Percentiles rank a stretch among this genome's conserved stretches.
Conservation (phyloP, 2,797 vertebrate species). For the Jordanella pulchra region DNA sequence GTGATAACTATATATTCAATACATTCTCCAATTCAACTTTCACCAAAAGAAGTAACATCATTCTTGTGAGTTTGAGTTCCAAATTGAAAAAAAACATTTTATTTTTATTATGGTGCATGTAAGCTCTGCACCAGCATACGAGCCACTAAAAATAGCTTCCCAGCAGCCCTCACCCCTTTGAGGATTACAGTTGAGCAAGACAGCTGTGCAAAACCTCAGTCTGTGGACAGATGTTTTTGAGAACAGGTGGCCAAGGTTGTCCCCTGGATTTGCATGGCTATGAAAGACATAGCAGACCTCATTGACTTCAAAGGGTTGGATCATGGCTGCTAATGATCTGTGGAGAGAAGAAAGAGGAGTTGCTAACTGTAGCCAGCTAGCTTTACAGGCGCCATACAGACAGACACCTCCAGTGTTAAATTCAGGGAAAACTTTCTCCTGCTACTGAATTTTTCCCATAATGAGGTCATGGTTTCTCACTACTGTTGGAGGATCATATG, state of each 20-base stretch:
- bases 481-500: slow-evolving; percentile 31
- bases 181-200: slow-evolving; percentile 67
- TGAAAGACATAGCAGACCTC: slow-evolving; percentile 79
- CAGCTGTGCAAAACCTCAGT: slow-evolving; percentile 72
- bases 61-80: slow-evolving; percentile 15
- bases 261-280: slow-evolving; percentile 79
- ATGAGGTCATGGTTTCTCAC: slow-evolving; percentile 53
- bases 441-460: slow-evolving; percentile 53
- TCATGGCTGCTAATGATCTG: slow-evolving; percentile 78
- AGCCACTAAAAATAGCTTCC: slow-evolving; percentile 68
- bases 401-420: slow-evolving; percentile 54
- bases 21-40: neutral
- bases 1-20: neutral
- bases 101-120: slow-evolving; percentile 65
- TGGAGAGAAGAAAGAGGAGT: slow-evolving; percentile 66
- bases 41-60: slow-evolving; percentile 23
- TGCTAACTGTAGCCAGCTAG: slow-evolving; percentile 51
- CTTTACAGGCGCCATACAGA: slow-evolving; percentile 59
- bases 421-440: slow-evolving; percentile 38
- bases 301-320: slow-evolving; percentile 77
- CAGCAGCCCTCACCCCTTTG: slow-evolving; percentile 62
- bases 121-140: slow-evolving; percentile 54
- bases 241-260: slow-evolving; percentile 82
- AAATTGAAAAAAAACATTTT: slow-evolving; percentile 20
- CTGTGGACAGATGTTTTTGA: slow-evolving; percentile 77